Evolutionary conservation across 2,888 invertebrate genomes (phyloP).

Genomic region (Heliconius aoede): DNA sequence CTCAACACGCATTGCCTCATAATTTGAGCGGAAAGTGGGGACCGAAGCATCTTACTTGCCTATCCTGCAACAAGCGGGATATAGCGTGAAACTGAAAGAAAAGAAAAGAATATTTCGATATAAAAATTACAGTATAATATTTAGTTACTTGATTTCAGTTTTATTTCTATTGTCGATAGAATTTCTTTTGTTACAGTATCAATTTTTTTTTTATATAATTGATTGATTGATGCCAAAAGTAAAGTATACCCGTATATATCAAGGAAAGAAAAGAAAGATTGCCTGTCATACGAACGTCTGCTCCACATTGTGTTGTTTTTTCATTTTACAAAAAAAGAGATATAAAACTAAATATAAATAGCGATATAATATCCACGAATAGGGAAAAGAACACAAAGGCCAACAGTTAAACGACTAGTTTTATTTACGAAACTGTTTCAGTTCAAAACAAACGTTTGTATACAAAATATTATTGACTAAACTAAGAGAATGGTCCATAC

Average conservation of each 20-base stretch:
- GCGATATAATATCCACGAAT: background rate
- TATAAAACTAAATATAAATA: background rate
- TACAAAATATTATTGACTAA: constrained; percentile 2
- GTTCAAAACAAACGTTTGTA: background rate
- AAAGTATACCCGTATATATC: background rate
- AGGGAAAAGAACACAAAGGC: background rate
- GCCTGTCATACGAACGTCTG: background rate
- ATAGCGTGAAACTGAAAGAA: no score
- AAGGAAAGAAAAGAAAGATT: constrained; percentile 14
- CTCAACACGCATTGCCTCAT: no score
- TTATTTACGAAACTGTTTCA: constrained; percentile 3
- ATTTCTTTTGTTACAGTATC: constrained; percentile 11
- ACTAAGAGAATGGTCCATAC: background rate
- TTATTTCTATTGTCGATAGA: background rate
- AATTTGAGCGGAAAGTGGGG: no score
- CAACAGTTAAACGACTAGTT: constrained; percentile 2
- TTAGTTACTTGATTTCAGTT: background rate
- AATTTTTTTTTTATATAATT: constrained; percentile 5
- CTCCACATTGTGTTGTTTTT: background rate
- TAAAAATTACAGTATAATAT: no score
- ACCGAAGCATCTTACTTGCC: no score
- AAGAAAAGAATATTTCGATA: no score
- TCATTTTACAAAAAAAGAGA: background rate
- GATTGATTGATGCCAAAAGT: constrained; percentile 10
- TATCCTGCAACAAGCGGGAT: no score